Evolutionary conservation across 2,888 invertebrate species (phyloP), one percentile per base, ranked within the genome.

Genomic region (Alcis repandata): DNA sequence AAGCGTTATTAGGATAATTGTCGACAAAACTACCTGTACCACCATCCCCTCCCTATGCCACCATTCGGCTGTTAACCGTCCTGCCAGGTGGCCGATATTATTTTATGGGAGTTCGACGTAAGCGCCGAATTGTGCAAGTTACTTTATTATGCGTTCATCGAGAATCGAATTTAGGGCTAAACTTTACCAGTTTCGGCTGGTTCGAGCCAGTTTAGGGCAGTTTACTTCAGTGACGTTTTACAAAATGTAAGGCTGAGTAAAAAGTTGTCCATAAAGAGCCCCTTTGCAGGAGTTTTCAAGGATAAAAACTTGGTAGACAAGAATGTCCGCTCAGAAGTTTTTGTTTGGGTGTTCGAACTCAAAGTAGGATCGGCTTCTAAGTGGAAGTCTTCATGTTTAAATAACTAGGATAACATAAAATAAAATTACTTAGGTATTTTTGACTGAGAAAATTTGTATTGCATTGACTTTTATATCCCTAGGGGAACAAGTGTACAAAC

Each of bases 1-100:
- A 27, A 27, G 2, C 27, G 2, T 27, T 27, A 27, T 4, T 27
- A 27, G 2, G 27, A 27, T 6, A 27, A 6, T 19, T 1, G 17
- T 49, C 33, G 49, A 57, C n/a, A 45, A n/a, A 11, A 13, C 49
- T 2, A 40, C 15, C 36, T 51, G 33, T 52, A 6, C 1, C 9
- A 19, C 52, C 19, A n/a, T 22, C 27, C 17, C 48, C 1, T 51
- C 65, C 20, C 59, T 49, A 54, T 10, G 3, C 43, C 60, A 45
- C 48, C 51, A 46, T 17, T 58, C 1, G 51, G 54, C 19, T 40
- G 59, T 36, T 63, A 59, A 52, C 45, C 53, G 52, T 49, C 38
- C 59, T n/a, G 59, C 57, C 67, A 83, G 82, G 79, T 83, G 82
- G 63, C 71, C 72, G 71, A 80, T 79, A 77, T 78, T 76, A 76